Evolutionary conservation across 2,888 invertebrate species (phyloP), one percentile per base, ranked within the genome.

Genomic region (Tortrix viridana): DNA sequence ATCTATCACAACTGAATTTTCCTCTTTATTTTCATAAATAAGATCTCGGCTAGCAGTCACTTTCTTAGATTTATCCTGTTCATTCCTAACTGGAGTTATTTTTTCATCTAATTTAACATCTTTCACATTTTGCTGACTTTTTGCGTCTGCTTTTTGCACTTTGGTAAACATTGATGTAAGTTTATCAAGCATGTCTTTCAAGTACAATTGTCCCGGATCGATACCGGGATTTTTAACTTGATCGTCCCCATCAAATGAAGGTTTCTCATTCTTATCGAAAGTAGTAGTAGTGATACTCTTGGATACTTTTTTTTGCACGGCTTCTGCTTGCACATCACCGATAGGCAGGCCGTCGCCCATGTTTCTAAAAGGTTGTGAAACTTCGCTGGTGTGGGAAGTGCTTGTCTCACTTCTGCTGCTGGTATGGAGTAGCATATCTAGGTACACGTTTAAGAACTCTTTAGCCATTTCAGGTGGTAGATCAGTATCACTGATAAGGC

Each of bases 151-250:
- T 52, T 74, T 76, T 23, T 67, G 20, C 20, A 53, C 41, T 53
- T 38, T 75, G 0, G 81, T 74, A 61, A 85, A 85, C 67, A 87
- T 77, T 1, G 77, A 79, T 20, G 85, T 82, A 37, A 88, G 81
- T 76, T 86, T 86, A 22, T 87, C 81, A 9, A 89, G 60, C 14
- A 88, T 73, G 54, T 84, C 77, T 73, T 84, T 84, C 0, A 89
- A 69, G 56, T 86, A 84, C 32, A 77, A 56, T 65, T 84, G 80
- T 2, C 83, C 82, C 5, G 80, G 70, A 66, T 85, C 85, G 5
- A 76, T 43, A 6, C 53, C 58, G 41, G 69, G 70, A 50, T 65
- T 32, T 52, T 67, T 69, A 9, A 44, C 32, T n/a, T 67, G 58
- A 5, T 70, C 65, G 6, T 38, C 41, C 18, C 54, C 68, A 14